Evolutionary conservation across 2,797 vertebrate genomes (phyloP), one percentile per base, ranked within the genome.

Genomic region (Capromys pilorides): DNA sequence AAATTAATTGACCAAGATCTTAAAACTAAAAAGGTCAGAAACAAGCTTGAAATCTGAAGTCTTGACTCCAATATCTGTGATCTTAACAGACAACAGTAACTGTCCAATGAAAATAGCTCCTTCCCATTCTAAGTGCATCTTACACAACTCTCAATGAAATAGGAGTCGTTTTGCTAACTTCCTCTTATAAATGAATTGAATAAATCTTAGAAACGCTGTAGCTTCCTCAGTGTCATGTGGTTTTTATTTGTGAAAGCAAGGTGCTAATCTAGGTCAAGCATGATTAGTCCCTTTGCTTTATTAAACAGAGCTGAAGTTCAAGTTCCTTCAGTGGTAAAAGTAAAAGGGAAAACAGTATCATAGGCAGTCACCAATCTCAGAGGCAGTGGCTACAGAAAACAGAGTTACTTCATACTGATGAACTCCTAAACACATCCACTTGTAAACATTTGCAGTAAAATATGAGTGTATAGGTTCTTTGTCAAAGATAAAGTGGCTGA

Each of bases 131-230:
- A 71, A 86, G 36, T 75, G 78, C 31, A 77, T 57, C n/a, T 57
- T 45, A 95, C 41, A 95, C 92, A 94, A 95, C 83, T 61, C 2
- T 31, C 33, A 51, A 9, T 69, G 75, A 93, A 86, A 57, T 57
- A 24, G 39, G 26, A 59, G 21, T 3, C 69, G 59, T 94, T 95
- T 84, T 91, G 90, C 87, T 66, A 92, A 1, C 18, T 33, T 9
- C 7, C 73, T 66, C 36, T 89, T 85, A 67, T 80, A 84, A 66
- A 45, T 81, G 36, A 88, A 73, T 69, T 73, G 26, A 88, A 39
- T 88, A 92, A 95, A 22, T 7, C 51, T 49, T 19, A 45, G 57
- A 75, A 28, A 67, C 6, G 33, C 33, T 92, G 11, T 88, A 77
- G 61, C 9, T 51, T 86, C 73, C 31, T 78, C 11, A 49, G 86